Evolutionary conservation across 2,888 invertebrate species (phyloP).

Genomic region (Trachelus iudaicus): DNA sequence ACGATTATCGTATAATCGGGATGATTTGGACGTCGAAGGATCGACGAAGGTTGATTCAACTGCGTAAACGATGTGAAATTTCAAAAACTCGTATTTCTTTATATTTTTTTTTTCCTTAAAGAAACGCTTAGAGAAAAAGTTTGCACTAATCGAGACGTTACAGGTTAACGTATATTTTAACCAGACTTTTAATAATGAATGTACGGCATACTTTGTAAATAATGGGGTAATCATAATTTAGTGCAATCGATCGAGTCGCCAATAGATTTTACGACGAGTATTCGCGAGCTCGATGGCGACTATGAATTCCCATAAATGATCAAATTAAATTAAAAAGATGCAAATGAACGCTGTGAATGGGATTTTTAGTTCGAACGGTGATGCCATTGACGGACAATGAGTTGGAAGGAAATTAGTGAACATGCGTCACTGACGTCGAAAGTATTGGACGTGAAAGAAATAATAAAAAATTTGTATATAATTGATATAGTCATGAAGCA

Average conservation of each 20-base stretch:
- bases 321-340: neutral
- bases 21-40: too few relatives aligned
- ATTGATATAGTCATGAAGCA: slow-evolving; percentile 60
- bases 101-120: neutral
- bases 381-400: neutral
- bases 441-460: slow-evolving; percentile 36
- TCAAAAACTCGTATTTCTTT: neutral
- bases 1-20: neutral
- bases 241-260: slow-evolving; percentile 24
- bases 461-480: slow-evolving; percentile 62
- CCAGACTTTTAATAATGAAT: slow-evolving; percentile 14
- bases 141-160: neutral
- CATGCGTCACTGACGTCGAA: neutral
- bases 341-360: neutral
- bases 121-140: slow-evolving; percentile 1
- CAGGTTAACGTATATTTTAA: slow-evolving; percentile 12
- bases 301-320: neutral
- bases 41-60: neutral
- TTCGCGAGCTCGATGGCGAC: neutral
- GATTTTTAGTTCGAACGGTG: neutral
- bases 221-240: slow-evolving; percentile 11
- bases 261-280: slow-evolving; percentile 10
- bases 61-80: neutral
- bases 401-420: neutral
- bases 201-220: slow-evolving; percentile 37